Evolutionary conservation across 2,113 vertebrate genomes (phyloP).

Genomic region (Acrocephalus kingi): DNA sequence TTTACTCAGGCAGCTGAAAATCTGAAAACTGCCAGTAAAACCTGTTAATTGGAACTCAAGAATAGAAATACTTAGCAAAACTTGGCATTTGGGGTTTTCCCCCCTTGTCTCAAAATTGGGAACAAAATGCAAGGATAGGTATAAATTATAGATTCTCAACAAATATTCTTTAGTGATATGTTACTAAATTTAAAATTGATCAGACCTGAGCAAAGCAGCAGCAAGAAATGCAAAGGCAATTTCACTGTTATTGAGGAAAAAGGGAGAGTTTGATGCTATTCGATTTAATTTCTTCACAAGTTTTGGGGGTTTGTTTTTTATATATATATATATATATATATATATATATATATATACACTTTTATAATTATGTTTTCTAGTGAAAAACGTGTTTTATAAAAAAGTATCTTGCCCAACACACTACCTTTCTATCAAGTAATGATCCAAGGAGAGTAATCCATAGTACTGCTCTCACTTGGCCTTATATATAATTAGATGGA

Average conservation of each 20-base stretch:
- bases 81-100: fast-evolving
- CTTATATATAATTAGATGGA: background rate
- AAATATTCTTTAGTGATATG: background rate
- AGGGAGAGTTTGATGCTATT: background rate
- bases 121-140: background rate
- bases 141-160: background rate
- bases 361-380: background rate
- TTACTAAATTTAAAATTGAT: background rate
- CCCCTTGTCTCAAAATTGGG: background rate
- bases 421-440: background rate
- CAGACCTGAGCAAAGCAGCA: background rate
- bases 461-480: background rate
- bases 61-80: background rate
- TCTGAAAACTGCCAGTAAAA: background rate
- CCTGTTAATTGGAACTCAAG: background rate
- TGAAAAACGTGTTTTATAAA: background rate
- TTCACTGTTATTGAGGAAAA: background rate
- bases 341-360: too few relatives aligned
- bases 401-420: background rate
- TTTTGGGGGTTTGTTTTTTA: background rate
- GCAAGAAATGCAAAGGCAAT: background rate
- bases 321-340: too few relatives aligned
- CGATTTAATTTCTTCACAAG: background rate
- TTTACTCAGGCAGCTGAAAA: background rate
- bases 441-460: background rate